A percentile compares a stretch with the other conserved stretches of the same genome.
Conservation (phyloP, 2,888 invertebrate species). For the Apotomis turbidana region DNA sequence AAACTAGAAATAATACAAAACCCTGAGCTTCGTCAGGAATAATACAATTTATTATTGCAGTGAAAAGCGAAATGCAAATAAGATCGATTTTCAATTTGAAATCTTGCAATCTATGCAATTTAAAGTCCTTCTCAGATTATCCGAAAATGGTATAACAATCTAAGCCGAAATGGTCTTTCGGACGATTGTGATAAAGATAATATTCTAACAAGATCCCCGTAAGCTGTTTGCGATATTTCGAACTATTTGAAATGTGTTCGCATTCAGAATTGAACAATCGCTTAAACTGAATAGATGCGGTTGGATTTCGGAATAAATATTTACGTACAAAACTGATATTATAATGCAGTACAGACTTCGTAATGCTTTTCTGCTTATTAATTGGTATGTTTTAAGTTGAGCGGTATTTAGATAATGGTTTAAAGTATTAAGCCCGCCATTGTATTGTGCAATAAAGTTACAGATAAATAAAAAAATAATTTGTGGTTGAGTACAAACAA, state of each 20-base stretch:
- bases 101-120: conserved; percentile 30
- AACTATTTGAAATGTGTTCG: conserved; percentile 23
- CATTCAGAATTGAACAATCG: conserved; percentile 25
- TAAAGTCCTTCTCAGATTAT: conserved; percentile 20
- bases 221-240: not conserved
- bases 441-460: too few species aligned
- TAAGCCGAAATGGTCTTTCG: not conserved
- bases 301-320: conserved; percentile 1
- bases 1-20: conserved; percentile 2
- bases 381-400: too few species aligned
- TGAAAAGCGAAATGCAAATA: conserved; percentile 20
- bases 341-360: not conserved
- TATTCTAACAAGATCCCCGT: not conserved
- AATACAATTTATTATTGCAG: conserved; percentile 19
- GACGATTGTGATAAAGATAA: conserved; percentile 4
- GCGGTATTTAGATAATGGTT: too few species aligned
- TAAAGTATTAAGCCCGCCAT: too few species aligned
- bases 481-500: too few species aligned
- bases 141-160: not conserved
- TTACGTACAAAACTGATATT: not conserved
- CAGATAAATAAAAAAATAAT: too few species aligned
- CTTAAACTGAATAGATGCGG: conserved; percentile 14
- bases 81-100: conserved; percentile 35
- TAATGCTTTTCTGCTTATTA: too few species aligned
- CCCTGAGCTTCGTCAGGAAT: not conserved